A percentile compares a stretch with the other conserved stretches of the same genome.
These are phyloP conservation scores for Yponomeuta cagnagella DNA, from an alignment of 2,888 invertebrate species.

Conservation along the genomic window DNA sequence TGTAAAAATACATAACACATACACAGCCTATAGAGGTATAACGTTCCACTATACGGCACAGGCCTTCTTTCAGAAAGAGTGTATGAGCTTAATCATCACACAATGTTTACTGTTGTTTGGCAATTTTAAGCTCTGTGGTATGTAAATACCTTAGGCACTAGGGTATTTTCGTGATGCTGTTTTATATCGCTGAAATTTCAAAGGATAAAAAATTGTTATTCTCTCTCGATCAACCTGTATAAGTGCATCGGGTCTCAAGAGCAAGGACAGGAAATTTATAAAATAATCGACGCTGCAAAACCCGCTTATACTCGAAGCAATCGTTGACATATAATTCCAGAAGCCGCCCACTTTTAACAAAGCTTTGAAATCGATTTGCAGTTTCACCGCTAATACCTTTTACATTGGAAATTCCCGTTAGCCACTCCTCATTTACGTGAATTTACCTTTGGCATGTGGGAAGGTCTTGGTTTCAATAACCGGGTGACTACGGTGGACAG, in stretches of 20 bases:
- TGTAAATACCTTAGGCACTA: no score
- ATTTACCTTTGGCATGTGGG: background rate
- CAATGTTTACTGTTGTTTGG: no score
- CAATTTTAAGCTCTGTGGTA: no score
- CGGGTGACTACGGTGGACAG: background rate
- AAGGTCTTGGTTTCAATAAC: background rate
- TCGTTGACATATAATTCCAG: background rate
- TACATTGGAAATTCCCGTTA: background rate
- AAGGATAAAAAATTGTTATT: no score
- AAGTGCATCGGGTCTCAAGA: background rate
- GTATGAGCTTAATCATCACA: no score
- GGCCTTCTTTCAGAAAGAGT: no score
- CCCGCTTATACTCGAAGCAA: background rate
- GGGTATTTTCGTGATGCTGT: no score
- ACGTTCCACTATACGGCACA: no score
- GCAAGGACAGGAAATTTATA: background rate
- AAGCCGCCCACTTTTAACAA: background rate
- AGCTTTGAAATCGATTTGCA: background rate
- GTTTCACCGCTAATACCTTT: background rate
- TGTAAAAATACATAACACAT: no score
- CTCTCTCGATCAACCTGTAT: no score
- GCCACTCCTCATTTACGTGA: background rate
- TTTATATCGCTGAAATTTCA: no score
- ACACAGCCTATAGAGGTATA: no score
- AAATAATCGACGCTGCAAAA: background rate